Base-by-base conservation (phyloP, 2,797 vertebrate species). In the Gymnothorax reevesii region DNA sequence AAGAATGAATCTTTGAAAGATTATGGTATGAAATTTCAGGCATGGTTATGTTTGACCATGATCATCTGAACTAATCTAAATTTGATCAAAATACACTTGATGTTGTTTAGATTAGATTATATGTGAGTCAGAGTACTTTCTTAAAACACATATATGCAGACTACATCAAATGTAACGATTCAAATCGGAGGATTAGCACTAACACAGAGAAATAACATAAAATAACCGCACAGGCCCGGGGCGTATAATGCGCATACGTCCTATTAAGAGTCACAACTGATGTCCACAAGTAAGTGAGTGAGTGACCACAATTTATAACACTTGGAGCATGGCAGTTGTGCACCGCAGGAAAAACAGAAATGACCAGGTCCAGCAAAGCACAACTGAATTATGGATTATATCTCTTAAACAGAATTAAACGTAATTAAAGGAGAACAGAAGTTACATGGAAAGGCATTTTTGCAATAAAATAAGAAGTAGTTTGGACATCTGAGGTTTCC, bases 361-460 rank as follows among this genome's bases (percentile, higher is more conserved):
- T 25, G n/a, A 59, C 57, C 82, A 80, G 20, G 77, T 7, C 77
- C 20, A 2, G 15, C 25, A 52, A 79, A 79, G 42, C 42, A 79
- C 20, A 7, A 79, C 22, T 49, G 52, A 17, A 22, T n/a, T 22
- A 22, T 80, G 77, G 33, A 42, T 42, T 42, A 42, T 42, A 42
- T 42, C 33, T 77, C 33, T 52, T 20, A 79, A 25, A 52, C 77
- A 55, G 52, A 52, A 80, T 55, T n/a, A 52, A 79, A 42, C 54
- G 71, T 52, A 80, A 55, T 90, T 87, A 92, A 92, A 92, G 93
- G 91, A 33, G 92, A 89, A 87, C 57, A 57, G 13, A 93, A 93
- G 92, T 93, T 93, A 92, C 90, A 91, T 89, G 49, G 69, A 57
- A 57, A 59, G 69, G 1, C 25, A 17, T 75, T 73, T 42, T 33